Evolutionary conservation across 2,113 vertebrate species (phyloP).

Genomic region (Alectura lathami): DNA sequence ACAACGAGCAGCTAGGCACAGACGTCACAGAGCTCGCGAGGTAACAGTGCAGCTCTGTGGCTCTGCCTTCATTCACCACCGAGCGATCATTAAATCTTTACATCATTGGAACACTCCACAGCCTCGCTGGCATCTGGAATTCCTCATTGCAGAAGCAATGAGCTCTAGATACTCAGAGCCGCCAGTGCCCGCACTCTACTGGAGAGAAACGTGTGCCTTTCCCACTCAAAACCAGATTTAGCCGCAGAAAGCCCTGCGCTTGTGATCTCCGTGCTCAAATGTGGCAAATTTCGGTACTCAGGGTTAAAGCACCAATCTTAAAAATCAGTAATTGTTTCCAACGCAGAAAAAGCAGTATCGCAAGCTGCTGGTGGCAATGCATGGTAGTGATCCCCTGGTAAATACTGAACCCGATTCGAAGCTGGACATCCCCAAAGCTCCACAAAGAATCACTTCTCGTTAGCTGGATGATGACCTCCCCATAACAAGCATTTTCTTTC

Average conservation of each 20-base stretch:
- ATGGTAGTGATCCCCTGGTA: neutral
- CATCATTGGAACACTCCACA: neutral
- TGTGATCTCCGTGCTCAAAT: neutral
- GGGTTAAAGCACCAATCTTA: neutral
- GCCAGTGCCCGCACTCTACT: neutral
- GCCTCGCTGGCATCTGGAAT: neutral
- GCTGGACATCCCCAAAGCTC: neutral
- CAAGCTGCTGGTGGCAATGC: neutral
- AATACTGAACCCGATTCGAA: neutral
- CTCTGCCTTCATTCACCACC: neutral
- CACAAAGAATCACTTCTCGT: neutral
- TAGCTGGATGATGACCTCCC: neutral
- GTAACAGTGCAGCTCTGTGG: neutral
- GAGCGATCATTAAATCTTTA: neutral
- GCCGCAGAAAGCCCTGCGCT: neutral
- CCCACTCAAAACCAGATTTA: neutral
- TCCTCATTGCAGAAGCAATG: neutral
- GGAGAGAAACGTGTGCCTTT: neutral
- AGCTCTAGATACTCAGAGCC: neutral
- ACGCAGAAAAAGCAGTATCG: neutral
- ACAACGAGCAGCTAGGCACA: neutral
- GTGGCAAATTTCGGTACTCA: neutral
- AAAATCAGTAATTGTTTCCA: neutral
- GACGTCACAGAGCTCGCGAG: neutral
- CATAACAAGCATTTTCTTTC: neutral